These are phyloP conservation scores for Psococerastis gibbosa DNA, from an alignment of 2,888 invertebrate genomes.

Conservation along the genomic window DNA sequence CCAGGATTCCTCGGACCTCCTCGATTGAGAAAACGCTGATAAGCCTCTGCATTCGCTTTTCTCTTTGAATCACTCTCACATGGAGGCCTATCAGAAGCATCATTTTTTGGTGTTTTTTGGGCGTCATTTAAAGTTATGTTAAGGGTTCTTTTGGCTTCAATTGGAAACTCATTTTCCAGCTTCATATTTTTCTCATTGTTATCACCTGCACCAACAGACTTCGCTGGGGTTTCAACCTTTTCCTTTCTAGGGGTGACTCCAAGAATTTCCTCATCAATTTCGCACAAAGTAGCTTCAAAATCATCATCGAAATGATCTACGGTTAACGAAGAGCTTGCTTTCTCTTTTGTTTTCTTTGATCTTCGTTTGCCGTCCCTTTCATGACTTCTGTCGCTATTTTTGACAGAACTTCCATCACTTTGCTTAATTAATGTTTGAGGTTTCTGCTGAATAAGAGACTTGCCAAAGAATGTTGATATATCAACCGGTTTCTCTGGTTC, in stretches of 20 bases:
- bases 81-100: conserved; percentile 2
- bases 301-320: conserved; percentile 38
- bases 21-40: conserved; percentile 56
- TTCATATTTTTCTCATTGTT: conserved; percentile 6
- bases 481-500: conserved; percentile 30
- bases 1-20: conserved; percentile 67
- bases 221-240: too few relatives aligned
- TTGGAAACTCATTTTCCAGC: conserved; percentile 8
- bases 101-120: conserved; percentile 12
- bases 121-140: conserved; percentile 13
- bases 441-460: conserved; percentile 34
- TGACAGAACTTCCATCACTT: conserved; percentile 21
- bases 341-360: conserved; percentile 13
- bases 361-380: conserved; percentile 13
- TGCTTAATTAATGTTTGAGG: conserved; percentile 23
- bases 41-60: conserved; percentile 37
- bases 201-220: conserved; percentile 11
- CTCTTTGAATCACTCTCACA: conserved; percentile 38
- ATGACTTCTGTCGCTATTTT: conserved; percentile 14
- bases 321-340: conserved; percentile 13
- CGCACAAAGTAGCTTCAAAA: conserved; percentile 46
- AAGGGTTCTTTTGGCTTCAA: conserved; percentile 13
- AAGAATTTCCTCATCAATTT: conserved; percentile 36
- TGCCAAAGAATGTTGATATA: conserved; percentile 34
- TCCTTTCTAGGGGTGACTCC: conserved; percentile 8